Evolutionary conservation across 2,888 invertebrate species (phyloP), one percentile per base, ranked within the genome.

Genomic region (Tachina fera): DNA sequence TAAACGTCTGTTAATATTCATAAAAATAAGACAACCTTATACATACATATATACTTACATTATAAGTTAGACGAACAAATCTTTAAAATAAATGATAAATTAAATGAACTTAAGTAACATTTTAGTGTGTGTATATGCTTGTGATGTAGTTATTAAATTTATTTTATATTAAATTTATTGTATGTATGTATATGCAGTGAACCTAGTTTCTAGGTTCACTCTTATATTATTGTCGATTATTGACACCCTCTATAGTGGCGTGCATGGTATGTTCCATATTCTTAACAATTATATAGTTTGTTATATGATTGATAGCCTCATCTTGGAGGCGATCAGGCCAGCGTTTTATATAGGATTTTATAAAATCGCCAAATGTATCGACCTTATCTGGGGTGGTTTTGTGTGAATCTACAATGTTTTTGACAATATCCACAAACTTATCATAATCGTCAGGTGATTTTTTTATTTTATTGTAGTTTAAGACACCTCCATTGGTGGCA

Each of bases 191-290:
- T 53, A 53, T 9, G 14, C 19, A n/a, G 82, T 87, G 87, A 87
- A 85, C 77, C 84, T 87, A 86, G 83, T 84, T 83, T 68, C 80
- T 87, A 87, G 87, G 80, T 89, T 90, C 90, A 89, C 90, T 89
- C 89, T 91, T 91, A 89, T 91, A 91, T 91, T 92, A 92, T 92
- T 92, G 92, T 91, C 92, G 89, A 89, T 92, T 92, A 87, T 91
- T 91, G 78, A 91, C 91, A 82, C 90, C 90, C 83, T 91, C 91
- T 13, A 90, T 91, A 86, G 89, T 90, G 71, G 89, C 89, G 87
- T 90, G 90, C 90, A 92, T 90, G 87, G 90, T 90, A 74, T 92
- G 91, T 85, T 92, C 92, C 92, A 92, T 92, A 67, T 92, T 92
- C 88, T 92, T 92, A 77, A 92, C 92, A 88, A 92, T 91, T 77